Evolutionary conservation across 2,113 vertebrate genomes (phyloP).

Genomic region (Gambusia affinis): DNA sequence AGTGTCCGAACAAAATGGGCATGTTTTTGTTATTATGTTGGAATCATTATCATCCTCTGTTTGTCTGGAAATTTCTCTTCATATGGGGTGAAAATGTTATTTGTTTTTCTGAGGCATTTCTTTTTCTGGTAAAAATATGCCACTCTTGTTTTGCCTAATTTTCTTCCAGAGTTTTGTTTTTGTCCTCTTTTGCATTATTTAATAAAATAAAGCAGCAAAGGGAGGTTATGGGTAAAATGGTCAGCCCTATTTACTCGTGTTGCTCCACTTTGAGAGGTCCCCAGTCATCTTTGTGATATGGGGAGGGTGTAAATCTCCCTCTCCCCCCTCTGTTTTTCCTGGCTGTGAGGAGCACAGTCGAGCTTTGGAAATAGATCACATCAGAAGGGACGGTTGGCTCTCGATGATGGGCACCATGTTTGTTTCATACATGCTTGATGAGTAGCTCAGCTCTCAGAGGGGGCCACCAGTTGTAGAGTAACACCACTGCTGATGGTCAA

Average conservation of each 20-base stretch:
- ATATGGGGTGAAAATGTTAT: neutral
- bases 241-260: slow-evolving; percentile 74
- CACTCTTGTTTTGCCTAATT: slow-evolving; percentile 16
- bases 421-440: slow-evolving; percentile 75
- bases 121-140: slow-evolving; percentile 24
- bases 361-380: slow-evolving; percentile 79
- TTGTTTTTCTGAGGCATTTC: neutral
- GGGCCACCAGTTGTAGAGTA: slow-evolving; percentile 58
- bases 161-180: slow-evolving; percentile 33
- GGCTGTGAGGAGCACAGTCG: slow-evolving; percentile 59
- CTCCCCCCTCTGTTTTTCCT: slow-evolving; percentile 47
- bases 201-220: slow-evolving; percentile 68
- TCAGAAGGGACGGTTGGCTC: slow-evolving; percentile 72
- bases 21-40: too few species aligned
- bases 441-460: slow-evolving; percentile 60
- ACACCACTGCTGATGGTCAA: slow-evolving; percentile 50
- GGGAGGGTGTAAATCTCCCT: slow-evolving; percentile 63
- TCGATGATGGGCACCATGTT: slow-evolving; percentile 63
- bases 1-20: too few species aligned
- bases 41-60: too few species aligned
- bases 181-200: slow-evolving; percentile 72
- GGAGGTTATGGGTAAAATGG: slow-evolving; percentile 57
- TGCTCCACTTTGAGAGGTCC: slow-evolving; percentile 80
- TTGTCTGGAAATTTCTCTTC: neutral
- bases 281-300: slow-evolving; percentile 69